Conservation (phyloP, 2,113 vertebrate species). For the Labrus mixtus region DNA sequence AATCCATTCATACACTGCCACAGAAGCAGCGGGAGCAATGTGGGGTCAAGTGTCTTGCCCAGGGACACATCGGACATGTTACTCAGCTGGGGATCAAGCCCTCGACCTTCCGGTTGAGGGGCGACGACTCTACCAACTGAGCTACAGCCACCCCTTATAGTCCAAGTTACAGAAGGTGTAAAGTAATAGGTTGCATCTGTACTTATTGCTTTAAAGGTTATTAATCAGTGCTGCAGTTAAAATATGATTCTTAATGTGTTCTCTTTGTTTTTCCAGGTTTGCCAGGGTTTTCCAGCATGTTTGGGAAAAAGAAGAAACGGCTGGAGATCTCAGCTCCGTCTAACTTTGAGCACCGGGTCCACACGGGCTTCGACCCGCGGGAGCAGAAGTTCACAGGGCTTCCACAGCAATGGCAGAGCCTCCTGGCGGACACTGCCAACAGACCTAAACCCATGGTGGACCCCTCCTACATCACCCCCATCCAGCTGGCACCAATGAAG, state of each 20-base stretch:
- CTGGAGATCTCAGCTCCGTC: slow-evolving; percentile 99
- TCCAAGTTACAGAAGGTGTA: too few species aligned
- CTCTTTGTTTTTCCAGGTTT: slow-evolving; percentile 77
- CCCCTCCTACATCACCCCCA: slow-evolving; percentile 98
- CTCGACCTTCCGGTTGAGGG: too few species aligned
- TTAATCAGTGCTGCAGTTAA: not conserved
- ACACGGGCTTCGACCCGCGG: slow-evolving; percentile 96
- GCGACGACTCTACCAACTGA: too few species aligned
- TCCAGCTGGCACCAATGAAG: slow-evolving; percentile 99
- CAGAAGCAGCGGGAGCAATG: too few species aligned
- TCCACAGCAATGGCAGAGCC: slow-evolving; percentile 98
- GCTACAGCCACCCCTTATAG: too few species aligned
- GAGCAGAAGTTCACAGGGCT: slow-evolving; percentile 98
- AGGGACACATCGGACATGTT: too few species aligned
- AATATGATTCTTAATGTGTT: not conserved
- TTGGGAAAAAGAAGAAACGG: slow-evolving; percentile 99
- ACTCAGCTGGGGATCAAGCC: too few species aligned
- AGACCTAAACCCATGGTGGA: slow-evolving; percentile 98
- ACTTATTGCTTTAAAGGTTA: not conserved
- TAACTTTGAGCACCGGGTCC: slow-evolving; percentile 98
- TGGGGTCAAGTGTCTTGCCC: too few species aligned
- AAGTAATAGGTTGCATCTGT: too few species aligned
- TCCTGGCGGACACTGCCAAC: slow-evolving; percentile 96
- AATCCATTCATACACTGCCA: too few species aligned
- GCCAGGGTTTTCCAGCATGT: slow-evolving; percentile 94